These are phyloP conservation scores for Tachuris rubrigastra DNA, from an alignment of 2,113 vertebrate genomes.

Conservation along the genomic window DNA sequence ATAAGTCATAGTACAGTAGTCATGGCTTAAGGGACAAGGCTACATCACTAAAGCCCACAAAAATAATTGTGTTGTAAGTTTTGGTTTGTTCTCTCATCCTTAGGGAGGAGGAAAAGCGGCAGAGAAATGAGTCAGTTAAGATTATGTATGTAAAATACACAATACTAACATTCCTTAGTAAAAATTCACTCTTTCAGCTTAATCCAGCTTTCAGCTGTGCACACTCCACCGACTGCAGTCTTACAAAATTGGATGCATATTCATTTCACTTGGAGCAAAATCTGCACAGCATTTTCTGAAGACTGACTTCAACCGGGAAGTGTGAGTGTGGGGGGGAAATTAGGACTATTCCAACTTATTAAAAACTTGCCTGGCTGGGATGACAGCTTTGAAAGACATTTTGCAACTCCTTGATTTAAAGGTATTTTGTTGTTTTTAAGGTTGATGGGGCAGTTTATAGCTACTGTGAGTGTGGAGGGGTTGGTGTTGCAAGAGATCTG, in stretches of 20 bases:
- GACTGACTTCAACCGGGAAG: neutral
- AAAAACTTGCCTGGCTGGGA: neutral
- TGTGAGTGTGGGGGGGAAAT: neutral
- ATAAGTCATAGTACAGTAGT: conserved; percentile 36
- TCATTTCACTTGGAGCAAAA: neutral
- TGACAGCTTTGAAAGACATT: neutral
- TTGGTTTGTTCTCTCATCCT: neutral
- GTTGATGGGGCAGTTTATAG: neutral
- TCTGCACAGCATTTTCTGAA: neutral
- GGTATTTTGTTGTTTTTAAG: neutral
- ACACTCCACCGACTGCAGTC: neutral
- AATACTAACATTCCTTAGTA: neutral
- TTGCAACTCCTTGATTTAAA: neutral
- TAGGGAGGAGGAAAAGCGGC: neutral
- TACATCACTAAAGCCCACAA: neutral
- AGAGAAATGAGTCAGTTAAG: neutral
- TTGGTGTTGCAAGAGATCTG: conserved; percentile 13
- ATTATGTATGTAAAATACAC: neutral
- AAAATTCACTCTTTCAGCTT: neutral
- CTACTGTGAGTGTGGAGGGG: neutral
- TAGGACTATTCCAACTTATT: neutral
- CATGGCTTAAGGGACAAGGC: neutral
- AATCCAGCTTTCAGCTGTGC: neutral
- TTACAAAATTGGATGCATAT: neutral
- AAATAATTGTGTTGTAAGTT: neutral